Base-by-base conservation (phyloP, 2,888 invertebrate species). In the Netelia melanura region DNA sequence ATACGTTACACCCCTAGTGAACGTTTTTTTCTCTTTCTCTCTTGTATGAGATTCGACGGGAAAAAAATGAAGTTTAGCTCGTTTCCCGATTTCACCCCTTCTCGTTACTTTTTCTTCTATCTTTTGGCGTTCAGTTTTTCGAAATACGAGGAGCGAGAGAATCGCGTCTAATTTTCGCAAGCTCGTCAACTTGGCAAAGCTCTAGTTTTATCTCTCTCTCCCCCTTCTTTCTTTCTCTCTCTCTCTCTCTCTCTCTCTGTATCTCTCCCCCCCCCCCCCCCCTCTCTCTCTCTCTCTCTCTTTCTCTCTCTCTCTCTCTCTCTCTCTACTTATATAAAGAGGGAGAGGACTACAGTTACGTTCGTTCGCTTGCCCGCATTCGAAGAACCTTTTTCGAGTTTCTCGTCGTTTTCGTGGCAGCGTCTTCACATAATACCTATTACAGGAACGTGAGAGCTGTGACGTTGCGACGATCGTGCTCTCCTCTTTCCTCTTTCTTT, bases 121-220 rank as follows among this genome's bases (percentile, higher is more conserved):
- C n/a, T 6, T 21, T 58, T 14, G 10, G 11, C 6, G 54, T 68
- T 83, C 30, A 23, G 48, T 48, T 44, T 74, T 80, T 75, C 70
- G 30, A 38, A 74, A 38, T 74, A 79, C 75, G 75, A 71, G n/a
- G 54, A 77, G 62, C 70, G 38, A 76, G 17, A 72, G 43, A 54
- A 30, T 71, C 14, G 21, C 38, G 72, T 70, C 83, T 87, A 84
- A 88, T 87, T 87, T 87, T 84, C 68, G 82, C 86, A 76, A 84
- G 83, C 85, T 85, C 85, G 84, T 86, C 85, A 82, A 80, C 77
- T 82, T 17, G 68, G 67, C 64, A 67, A 21, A 25, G 70, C 65
- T 65, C 25, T 17, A 17, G 17, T 17, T 17, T 17, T 17, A 17
- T 17, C 21, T 21, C 21, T 21, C 21, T 21, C 21, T 21, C 21